Base-by-base conservation (phyloP, 2,113 vertebrate species). In the Ranitomeya imitator region DNA sequence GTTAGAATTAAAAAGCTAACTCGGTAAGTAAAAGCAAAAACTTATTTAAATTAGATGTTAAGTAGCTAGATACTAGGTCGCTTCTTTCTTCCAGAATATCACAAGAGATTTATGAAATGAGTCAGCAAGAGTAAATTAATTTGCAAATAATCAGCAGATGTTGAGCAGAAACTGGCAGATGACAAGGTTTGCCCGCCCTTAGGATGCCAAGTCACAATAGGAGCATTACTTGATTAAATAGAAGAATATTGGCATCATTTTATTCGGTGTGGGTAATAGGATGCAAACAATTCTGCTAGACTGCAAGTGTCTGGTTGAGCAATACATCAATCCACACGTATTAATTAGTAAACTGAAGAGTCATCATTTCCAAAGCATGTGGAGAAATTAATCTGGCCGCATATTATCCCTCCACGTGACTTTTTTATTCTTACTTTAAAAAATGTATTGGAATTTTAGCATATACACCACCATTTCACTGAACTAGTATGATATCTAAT, bases 131-230 rank as follows among this genome's bases (percentile, higher is more conserved):
- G 79, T 80, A 88, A 83, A 88, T 73, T 82, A 31, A 88, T 82
- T 82, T 88, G 79, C 79, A 88, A 88, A 88, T 88, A 82, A 88
- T 88, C 83, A 88, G 78, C 79, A 88, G 79, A 82, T 88, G 86
- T 61, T 74, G 63, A 82, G 79, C 55, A 74, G 55, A 82, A 74
- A 81, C 86, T 82, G 79, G 54, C 86, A 82, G 78, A 54, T 74
- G 79, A 73, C 52, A 74, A 61, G 59, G 65, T 73, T 63, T 74
- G 52, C 14, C 79, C 37, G 52, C 54, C 76, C 86, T 73, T 81
- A 26, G 65, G 86, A 52, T 87, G 86, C 65, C 86, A 87, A 87
- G 86, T 87, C 65, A 83, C 86, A 82, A 82, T 54, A 74, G 23
- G 79, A 73, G 45, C 31, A 73, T 59, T 55, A 31, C 45, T 82